Evolutionary conservation across 2,888 invertebrate genomes (phyloP), one percentile per base, ranked within the genome.

Genomic region (Callimorpha dominula): DNA sequence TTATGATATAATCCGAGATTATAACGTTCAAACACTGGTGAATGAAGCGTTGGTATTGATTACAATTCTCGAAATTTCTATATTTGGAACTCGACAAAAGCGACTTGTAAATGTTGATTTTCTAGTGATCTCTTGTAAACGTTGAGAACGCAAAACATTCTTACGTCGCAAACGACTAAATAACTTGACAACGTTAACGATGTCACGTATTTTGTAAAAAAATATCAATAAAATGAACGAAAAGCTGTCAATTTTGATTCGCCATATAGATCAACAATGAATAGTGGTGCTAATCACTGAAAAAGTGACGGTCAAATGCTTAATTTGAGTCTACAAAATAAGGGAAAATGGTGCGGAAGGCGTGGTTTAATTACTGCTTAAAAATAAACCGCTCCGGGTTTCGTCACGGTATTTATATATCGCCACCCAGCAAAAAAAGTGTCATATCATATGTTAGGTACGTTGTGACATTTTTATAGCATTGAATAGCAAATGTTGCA

Each of bases 1-100:
- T 81, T 60, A n/a, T 31, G 60, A 57, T 43, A 43, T 31, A 31
- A 42, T 31, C 15, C 20, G 9, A 68, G 57, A 60, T 60, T 60
- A 46, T 57, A 46, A 57, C 42, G 20, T 60, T 68, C 46, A 68
- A 60, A 60, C 15, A 68, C 17, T 68, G 15, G 40, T 43, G 12
- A 54, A 43, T 20, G 14, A 20, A 43, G 15, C 68, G 4, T 52
- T n/a, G 17, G 52, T 67, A 67, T 52, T 40, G 50, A 66, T 7
- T 40, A 17, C 14, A 11, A 14, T 17, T 67, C 42, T 67, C 17
- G 42, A 42, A 52, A 67, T 42, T 42, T 54, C 42, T 42, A 15
- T 31, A 57, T 57, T 60, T 68, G 31, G 20, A 68, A 46, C 46
- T 15, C 43, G 64, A 31, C 40, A 64, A 64, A 12, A 42, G n/a